Base-by-base conservation (phyloP, 2,113 vertebrate genomes). In the Lamprotornis superbus region DNA sequence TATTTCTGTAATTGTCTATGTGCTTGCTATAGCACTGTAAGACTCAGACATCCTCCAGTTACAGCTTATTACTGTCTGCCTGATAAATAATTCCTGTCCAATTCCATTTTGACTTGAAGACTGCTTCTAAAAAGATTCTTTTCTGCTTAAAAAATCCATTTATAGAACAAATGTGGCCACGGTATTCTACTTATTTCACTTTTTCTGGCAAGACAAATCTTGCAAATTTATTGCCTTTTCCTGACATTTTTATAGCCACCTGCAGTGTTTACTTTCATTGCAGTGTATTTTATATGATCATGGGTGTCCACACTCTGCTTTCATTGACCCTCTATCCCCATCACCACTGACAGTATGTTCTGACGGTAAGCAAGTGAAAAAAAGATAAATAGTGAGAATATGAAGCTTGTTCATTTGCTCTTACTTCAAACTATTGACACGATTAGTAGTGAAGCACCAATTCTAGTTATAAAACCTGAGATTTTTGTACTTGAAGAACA, bases 1-100 rank as follows among this genome's bases (percentile, higher is more conserved):
- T 89, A 59, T 93, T 96, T 83, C 89, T 94, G 27, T 94, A 69
- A 93, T 82, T 42, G 40, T 95, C 83, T 87, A 39, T 92, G 59
- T 61, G 88, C 57, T 90, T 61, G 88, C 57, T 80, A 10, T 35
- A 93, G 90, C 60, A 83, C 67, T 83, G 73, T n/a, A 57, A 93
- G 63, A 80, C 40, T 95, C 64, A 23, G 64, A 75, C 59, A 71
- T 15, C 76, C 35, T 57, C 64, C 74, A 94, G 52, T 55, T 83
- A 65, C 86, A 93, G 89, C 94, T 50, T 85, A 94, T 85, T 52
- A 63, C 42, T 44, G n/a, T n/a, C 53, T 71, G 30, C 40, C 87
- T 80, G 52, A 85, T 88, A 91, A 89, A 95, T 93, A 74, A 87
- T 84, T 71, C 91, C 93, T 91, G 25, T 73, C 87, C 49, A 78